A percentile compares a stretch with the other conserved stretches of the same genome.
Conservation (phyloP, 2,888 invertebrate species). For the Agonum fuliginosum region DNA sequence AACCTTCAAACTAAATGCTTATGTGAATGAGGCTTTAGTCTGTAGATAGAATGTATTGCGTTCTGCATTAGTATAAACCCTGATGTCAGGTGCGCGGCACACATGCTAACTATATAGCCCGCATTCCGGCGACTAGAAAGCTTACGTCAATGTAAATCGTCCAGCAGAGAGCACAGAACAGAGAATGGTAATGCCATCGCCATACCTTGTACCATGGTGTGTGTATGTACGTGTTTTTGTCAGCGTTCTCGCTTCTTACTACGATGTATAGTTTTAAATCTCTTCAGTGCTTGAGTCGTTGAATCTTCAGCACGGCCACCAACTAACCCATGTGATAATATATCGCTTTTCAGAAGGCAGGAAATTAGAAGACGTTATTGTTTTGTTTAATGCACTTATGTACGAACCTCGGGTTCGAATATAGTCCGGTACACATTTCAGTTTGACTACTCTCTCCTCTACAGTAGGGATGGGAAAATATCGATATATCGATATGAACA, state of each 20-base stretch:
- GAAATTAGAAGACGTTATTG: too few species aligned
- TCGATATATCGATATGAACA: too few species aligned
- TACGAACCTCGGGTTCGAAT: too few species aligned
- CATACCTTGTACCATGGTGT: slow-evolving; percentile 32
- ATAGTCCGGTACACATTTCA: too few species aligned
- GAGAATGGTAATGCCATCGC: slow-evolving; percentile 52
- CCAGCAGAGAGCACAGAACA: slow-evolving; percentile 13
- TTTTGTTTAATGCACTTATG: too few species aligned
- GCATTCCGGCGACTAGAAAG: slow-evolving; percentile 50
- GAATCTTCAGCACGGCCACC: slow-evolving; percentile 10
- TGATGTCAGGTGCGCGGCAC: slow-evolving; percentile 25
- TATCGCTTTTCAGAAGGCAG: too few species aligned
- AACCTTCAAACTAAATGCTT: too few species aligned
- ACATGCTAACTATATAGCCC: slow-evolving; percentile 13
- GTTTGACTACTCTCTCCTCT: too few species aligned
- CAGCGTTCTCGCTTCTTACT: slow-evolving; percentile 52
- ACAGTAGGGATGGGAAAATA: too few species aligned
- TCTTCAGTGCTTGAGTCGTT: too few species aligned
- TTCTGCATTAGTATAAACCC: neutral
- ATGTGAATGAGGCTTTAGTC: too few species aligned
- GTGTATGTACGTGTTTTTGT: slow-evolving; percentile 52
- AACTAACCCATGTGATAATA: neutral
- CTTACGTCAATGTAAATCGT: slow-evolving; percentile 57
- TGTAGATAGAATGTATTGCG: neutral
- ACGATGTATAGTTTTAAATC: slow-evolving; percentile 36